These are phyloP conservation scores for Nycticorax nycticorax DNA, from an alignment of 2,113 vertebrate species.

Conservation along the genomic window DNA sequence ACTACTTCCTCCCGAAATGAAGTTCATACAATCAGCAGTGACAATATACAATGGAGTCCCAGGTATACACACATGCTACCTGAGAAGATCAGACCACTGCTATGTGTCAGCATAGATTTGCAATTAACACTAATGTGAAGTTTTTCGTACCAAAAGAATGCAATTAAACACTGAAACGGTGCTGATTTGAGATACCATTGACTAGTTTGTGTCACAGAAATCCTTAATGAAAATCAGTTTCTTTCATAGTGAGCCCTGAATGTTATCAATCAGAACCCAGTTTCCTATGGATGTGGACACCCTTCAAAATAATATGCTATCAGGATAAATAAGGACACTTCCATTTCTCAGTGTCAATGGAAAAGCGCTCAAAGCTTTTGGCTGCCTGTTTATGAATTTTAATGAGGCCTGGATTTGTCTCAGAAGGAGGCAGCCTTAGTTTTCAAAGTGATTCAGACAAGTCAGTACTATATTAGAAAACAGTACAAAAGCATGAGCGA, in stretches of 20 bases:
- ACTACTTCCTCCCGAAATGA: neutral
- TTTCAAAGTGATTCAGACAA: constrained; percentile 62
- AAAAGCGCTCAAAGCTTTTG: constrained; percentile 44
- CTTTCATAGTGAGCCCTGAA: neutral
- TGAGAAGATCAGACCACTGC: neutral
- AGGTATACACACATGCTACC: fast-evolving
- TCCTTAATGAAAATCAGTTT: constrained; percentile 4
- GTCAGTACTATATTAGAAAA: constrained; percentile 60
- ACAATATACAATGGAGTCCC: neutral
- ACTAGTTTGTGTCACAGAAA: neutral
- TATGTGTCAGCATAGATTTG: neutral
- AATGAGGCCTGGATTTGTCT: constrained; percentile 54
- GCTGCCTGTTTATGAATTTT: constrained; percentile 58
- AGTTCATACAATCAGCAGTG: neutral
- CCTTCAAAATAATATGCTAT: constrained; percentile 30
- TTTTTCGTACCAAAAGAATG: neutral
- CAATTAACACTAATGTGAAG: neutral
- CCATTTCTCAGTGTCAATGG: neutral
- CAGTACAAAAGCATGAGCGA: neutral
- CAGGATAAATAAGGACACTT: constrained; percentile 25
- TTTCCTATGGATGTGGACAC: neutral
- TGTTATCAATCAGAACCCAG: constrained; percentile 36
- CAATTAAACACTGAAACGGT: neutral
- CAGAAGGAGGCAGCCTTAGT: constrained; percentile 42
- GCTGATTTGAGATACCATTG: constrained; percentile 3